Evolutionary conservation across 2,888 invertebrate genomes (phyloP).

Genomic region (Drosophila histrio): DNA sequence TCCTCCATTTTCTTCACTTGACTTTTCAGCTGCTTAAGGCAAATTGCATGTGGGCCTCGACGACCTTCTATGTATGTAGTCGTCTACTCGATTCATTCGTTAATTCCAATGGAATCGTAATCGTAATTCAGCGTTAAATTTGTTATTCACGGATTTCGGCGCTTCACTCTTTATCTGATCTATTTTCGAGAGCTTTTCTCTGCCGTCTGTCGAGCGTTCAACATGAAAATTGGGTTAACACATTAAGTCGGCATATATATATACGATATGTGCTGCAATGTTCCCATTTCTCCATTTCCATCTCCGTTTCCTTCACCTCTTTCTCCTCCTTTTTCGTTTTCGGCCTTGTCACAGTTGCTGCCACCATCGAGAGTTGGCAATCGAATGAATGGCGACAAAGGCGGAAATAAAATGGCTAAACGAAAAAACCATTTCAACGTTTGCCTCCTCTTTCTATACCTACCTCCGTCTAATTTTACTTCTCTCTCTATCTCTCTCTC

Average conservation of each 20-base stretch:
- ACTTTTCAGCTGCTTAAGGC: conserved; percentile 21
- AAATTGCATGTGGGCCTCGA: conserved; percentile 30
- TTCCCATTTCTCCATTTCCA: conserved; percentile 9
- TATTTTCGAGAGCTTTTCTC: conserved; percentile 1
- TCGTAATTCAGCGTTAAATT: conserved; percentile 60
- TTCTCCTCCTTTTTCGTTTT: neutral
- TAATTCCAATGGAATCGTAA: conserved; percentile 33
- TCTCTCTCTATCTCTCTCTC: neutral
- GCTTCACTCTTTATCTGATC: conserved; percentile 48
- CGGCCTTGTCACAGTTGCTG: conserved; percentile 37
- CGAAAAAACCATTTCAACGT: conserved; percentile 61
- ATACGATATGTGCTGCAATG: conserved; percentile 27
- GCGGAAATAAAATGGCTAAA: conserved; percentile 76
- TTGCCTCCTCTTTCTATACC: neutral
- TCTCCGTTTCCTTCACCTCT: conserved; percentile 1
- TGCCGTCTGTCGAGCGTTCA: conserved; percentile 29
- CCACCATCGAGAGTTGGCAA: conserved; percentile 65
- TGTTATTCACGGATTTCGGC: conserved; percentile 41
- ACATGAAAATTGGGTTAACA: conserved; percentile 74
- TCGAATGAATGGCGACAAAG: conserved; percentile 76
- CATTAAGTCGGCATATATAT: conserved; percentile 52
- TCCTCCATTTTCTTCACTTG: conserved; percentile 12
- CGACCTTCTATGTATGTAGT: too few species aligned
- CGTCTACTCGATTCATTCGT: conserved; percentile 19
- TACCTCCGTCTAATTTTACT: neutral